Evolutionary conservation across 2,113 vertebrate species (phyloP).

Genomic region (Rhinolophus sinicus): DNA sequence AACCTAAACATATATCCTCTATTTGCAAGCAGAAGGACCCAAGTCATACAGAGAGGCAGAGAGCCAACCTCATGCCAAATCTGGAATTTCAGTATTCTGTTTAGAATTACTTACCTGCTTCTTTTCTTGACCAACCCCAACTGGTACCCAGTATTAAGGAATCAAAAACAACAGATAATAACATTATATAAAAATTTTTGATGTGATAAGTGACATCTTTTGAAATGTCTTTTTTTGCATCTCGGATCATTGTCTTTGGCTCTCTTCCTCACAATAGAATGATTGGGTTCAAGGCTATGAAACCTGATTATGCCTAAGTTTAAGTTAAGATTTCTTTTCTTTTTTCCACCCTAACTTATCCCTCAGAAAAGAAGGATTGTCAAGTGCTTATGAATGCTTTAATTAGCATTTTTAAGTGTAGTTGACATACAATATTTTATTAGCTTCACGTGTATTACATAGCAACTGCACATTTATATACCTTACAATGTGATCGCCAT

Average conservation of each 20-base stretch:
- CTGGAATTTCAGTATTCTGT: background rate
- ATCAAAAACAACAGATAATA: conserved; percentile 20
- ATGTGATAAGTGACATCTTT: background rate
- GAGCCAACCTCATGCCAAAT: background rate
- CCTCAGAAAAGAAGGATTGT: conserved; percentile 16
- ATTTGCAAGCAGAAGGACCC: conserved; percentile 13
- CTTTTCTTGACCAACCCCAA: conserved; percentile 18
- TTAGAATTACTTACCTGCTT: conserved; percentile 11
- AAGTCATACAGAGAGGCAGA: background rate
- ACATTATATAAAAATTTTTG: background rate
- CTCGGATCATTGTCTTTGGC: background rate
- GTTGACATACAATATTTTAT: background rate
- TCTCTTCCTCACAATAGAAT: background rate
- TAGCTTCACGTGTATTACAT: background rate
- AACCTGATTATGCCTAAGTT: background rate
- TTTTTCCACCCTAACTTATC: background rate
- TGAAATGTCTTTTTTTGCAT: conserved; percentile 26
- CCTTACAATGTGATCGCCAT: background rate
- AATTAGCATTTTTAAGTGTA: background rate
- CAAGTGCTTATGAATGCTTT: background rate
- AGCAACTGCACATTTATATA: background rate
- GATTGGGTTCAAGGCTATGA: background rate
- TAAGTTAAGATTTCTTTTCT: background rate
- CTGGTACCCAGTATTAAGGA: conserved; percentile 12
- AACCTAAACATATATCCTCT: background rate